A percentile compares a stretch with the other conserved stretches of the same genome.
Conservation (phyloP, 1,140 invertebrate species). For the Zaprionus lachaisei region DNA sequence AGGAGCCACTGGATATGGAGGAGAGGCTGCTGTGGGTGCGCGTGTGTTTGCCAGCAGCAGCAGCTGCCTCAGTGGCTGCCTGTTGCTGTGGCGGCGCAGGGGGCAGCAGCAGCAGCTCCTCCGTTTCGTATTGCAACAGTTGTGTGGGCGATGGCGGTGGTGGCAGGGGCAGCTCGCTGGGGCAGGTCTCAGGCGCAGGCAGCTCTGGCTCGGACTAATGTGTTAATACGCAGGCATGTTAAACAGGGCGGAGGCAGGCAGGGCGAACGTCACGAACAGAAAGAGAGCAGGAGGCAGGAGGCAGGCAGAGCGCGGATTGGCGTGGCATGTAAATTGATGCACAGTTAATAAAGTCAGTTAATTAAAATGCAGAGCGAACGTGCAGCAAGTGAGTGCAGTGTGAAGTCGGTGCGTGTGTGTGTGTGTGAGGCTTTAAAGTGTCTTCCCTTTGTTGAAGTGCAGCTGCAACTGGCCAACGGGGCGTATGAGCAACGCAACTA, state of each 20-base stretch:
- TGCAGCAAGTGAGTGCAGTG: slow-evolving; percentile 9
- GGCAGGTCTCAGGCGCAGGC: slow-evolving; percentile 32
- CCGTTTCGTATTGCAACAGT: slow-evolving; percentile 69
- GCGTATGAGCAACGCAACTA: slow-evolving; percentile 43
- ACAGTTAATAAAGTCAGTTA: slow-evolving; percentile 73
- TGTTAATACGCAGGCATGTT: slow-evolving; percentile 68
- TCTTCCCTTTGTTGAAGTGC: slow-evolving; percentile 8
- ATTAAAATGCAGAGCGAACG: slow-evolving; percentile 56
- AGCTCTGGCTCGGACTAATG: slow-evolving; percentile 49
- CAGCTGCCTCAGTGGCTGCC: slow-evolving; percentile 19
- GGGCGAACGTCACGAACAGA: slow-evolving; percentile 5
- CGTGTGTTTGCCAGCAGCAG: slow-evolving; percentile 48
- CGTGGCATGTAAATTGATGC: slow-evolving; percentile 42
- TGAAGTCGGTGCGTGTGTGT: slow-evolving; percentile 15
- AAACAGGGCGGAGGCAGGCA: slow-evolving; percentile 26
- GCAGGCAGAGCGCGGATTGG: slow-evolving; percentile 12
- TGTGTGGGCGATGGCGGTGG: slow-evolving; percentile 79
- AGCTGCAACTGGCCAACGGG: slow-evolving; percentile 22
- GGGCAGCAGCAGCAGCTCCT: slow-evolving; percentile 47
- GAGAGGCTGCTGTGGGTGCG: slow-evolving; percentile 78
- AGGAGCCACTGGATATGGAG: slow-evolving; percentile 68
- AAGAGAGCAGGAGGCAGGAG: not conserved
- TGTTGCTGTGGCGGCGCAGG: slow-evolving; percentile 13
- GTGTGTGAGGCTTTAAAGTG: slow-evolving; percentile 23
- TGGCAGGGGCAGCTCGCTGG: slow-evolving; percentile 69